Evolutionary conservation across 2,888 invertebrate species (phyloP).

Genomic region (Platerodrilus igneus): DNA sequence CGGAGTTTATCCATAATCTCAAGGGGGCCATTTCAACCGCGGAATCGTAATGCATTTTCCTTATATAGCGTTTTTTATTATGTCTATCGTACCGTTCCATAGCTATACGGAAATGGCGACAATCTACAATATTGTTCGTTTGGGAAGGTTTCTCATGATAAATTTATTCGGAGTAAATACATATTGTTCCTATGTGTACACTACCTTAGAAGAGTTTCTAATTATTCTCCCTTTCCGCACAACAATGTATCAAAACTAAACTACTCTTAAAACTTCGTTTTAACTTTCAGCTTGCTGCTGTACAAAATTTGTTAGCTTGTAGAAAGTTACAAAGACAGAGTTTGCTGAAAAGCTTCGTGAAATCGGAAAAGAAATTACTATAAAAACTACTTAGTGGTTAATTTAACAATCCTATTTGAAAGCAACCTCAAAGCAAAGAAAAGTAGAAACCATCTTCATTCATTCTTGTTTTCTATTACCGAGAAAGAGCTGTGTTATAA

Average conservation of each 20-base stretch:
- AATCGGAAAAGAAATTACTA: constrained; percentile 19
- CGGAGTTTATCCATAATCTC: constrained; percentile 43
- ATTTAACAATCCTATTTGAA: constrained; percentile 31
- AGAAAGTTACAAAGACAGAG: too few relatives aligned
- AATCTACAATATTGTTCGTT: constrained; percentile 46
- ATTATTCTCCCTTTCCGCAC: too few relatives aligned
- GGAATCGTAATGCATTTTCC: constrained; percentile 51
- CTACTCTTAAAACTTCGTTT: too few relatives aligned
- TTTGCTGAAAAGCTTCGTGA: too few relatives aligned
- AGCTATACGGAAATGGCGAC: constrained; percentile 44
- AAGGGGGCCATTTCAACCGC: constrained; percentile 44
- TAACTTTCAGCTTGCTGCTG: too few relatives aligned
- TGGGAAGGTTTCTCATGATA: constrained; percentile 37
- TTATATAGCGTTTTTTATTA: constrained; percentile 50
- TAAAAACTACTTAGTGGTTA: constrained; percentile 29
- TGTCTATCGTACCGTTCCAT: constrained; percentile 44
- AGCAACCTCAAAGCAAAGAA: constrained; percentile 25
- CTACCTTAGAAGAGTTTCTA: too few relatives aligned
- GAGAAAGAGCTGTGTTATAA: constrained; percentile 34
- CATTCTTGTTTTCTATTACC: constrained; percentile 42
- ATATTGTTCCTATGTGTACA: too few relatives aligned
- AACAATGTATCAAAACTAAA: too few relatives aligned
- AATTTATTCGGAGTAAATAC: too few relatives aligned
- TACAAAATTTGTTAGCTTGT: too few relatives aligned
- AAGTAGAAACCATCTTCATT: constrained; percentile 35